phyloP scores from a whole-genome alignment of 2,888 invertebrate species.

The Melanargia galathea region DNA sequence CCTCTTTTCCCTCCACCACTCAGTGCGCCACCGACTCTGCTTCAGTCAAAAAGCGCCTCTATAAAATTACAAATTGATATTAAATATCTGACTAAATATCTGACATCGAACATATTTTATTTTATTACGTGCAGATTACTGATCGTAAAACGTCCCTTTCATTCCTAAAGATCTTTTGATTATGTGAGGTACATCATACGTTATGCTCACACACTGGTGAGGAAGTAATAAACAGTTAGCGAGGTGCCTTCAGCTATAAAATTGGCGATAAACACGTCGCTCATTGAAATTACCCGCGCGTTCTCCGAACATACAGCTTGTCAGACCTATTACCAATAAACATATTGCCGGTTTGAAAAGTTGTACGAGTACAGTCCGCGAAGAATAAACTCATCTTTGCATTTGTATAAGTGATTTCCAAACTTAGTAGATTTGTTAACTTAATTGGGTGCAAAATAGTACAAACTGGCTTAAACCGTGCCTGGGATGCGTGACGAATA shows the following conservation, averaged over 20 bases:
- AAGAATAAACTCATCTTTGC: too few species aligned
- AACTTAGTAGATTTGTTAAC: too few species aligned
- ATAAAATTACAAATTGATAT: too few species aligned
- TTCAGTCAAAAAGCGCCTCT: too few species aligned
- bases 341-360: neutral
- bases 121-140: neutral
- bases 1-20: too few species aligned
- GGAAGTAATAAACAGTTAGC: conserved; percentile 3
- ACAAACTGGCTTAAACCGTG: too few species aligned
- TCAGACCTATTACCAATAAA: neutral
- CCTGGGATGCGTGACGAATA: too few species aligned
- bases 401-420: too few species aligned
- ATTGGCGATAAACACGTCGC: neutral
- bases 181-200: neutral
- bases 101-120: neutral
- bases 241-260: neutral
- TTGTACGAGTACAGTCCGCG: too few species aligned
- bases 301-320: neutral
- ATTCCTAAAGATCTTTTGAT: neutral
- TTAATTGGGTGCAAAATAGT: too few species aligned
- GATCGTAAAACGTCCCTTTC: neutral
- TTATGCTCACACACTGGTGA: neutral
- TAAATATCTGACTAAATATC: too few species aligned
- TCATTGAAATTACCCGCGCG: conserved; percentile 7
- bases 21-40: too few species aligned